Evolutionary conservation across 35 echinoderm and acorn worm species (phyloP).

Genomic region (Apostichopus californicus): DNA sequence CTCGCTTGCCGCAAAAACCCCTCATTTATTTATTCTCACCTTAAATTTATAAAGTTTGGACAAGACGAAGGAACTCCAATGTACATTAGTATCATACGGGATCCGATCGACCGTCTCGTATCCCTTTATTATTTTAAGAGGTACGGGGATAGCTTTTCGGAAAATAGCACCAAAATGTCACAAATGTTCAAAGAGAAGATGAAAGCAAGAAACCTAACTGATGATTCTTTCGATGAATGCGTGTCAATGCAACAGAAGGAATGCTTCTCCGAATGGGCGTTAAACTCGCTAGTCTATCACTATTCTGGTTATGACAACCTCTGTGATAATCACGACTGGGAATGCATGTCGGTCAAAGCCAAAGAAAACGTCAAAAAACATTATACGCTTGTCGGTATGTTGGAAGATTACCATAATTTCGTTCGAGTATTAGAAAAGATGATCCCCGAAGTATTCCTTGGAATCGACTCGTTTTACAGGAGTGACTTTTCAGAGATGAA

Average conservation of each 20-base stretch:
- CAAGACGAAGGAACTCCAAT: neutral
- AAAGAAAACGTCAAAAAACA: slow-evolving; percentile 23
- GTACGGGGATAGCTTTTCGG: slow-evolving; percentile 25
- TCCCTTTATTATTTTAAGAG: slow-evolving; percentile 39
- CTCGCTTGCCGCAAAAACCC: neutral
- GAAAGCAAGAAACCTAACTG: slow-evolving; percentile 19
- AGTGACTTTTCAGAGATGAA: neutral
- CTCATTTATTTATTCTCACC: slow-evolving; percentile 25
- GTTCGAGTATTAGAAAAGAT: slow-evolving; percentile 35
- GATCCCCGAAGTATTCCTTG: slow-evolving; percentile 10
- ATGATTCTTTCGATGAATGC: slow-evolving; percentile 44
- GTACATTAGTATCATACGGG: slow-evolving; percentile 36
- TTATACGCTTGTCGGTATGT: slow-evolving; percentile 22
- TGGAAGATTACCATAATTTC: slow-evolving; percentile 39
- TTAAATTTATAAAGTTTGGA: slow-evolving; percentile 18
- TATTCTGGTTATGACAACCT: slow-evolving; percentile 24
- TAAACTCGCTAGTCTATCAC: neutral
- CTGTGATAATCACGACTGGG: neutral
- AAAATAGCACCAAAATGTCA: slow-evolving; percentile 12
- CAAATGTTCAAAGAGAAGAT: slow-evolving; percentile 29
- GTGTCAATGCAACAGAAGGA: neutral
- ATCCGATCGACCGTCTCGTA: slow-evolving; percentile 28
- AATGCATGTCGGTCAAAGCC: neutral
- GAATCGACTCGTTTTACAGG: neutral
- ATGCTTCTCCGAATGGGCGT: neutral